Evolutionary conservation across 23 tunicate genomes (phyloP).

Genomic region (Styela plicata): DNA sequence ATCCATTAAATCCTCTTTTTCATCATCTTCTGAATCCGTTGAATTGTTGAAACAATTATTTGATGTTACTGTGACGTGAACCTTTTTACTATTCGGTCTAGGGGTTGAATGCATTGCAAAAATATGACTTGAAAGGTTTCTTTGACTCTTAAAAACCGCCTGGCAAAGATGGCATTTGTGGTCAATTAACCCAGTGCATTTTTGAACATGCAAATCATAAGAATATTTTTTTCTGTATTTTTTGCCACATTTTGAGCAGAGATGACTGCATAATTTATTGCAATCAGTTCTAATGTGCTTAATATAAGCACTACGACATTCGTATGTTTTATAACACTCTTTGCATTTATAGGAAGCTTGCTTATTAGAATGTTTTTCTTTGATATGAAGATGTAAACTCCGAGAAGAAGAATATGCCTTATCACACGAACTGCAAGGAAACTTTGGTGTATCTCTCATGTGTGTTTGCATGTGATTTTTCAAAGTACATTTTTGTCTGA

Average conservation of each 20-base stretch:
- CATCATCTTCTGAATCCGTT: background rate
- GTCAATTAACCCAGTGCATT: background rate
- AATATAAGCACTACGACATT: background rate
- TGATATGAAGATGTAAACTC: background rate
- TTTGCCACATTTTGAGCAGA: conserved; percentile 16
- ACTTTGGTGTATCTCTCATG: conserved; percentile 59
- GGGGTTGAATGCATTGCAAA: background rate
- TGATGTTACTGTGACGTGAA: background rate
- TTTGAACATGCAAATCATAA: conserved; percentile 5
- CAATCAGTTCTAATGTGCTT: conserved; percentile 2
- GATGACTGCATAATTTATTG: background rate
- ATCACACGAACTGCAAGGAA: conserved; percentile 60
- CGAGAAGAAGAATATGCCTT: conserved; percentile 40
- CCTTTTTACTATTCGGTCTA: no score
- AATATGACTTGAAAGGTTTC: background rate
- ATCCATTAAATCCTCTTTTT: no score
- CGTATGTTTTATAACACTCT: background rate
- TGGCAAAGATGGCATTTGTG: background rate
- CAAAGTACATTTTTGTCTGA: conserved; percentile 53
- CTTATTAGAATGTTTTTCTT: conserved; percentile 9
- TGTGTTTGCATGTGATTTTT: conserved; percentile 56
- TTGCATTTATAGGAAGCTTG: background rate
- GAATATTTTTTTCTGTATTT: background rate
- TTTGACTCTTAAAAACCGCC: background rate
- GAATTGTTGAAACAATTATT: background rate